A percentile compares a stretch with the other conserved stretches of the same genome.
These are phyloP conservation scores for Phoxinus phoxinus DNA, from an alignment of 2,113 vertebrate species.

Conservation along the genomic window DNA sequence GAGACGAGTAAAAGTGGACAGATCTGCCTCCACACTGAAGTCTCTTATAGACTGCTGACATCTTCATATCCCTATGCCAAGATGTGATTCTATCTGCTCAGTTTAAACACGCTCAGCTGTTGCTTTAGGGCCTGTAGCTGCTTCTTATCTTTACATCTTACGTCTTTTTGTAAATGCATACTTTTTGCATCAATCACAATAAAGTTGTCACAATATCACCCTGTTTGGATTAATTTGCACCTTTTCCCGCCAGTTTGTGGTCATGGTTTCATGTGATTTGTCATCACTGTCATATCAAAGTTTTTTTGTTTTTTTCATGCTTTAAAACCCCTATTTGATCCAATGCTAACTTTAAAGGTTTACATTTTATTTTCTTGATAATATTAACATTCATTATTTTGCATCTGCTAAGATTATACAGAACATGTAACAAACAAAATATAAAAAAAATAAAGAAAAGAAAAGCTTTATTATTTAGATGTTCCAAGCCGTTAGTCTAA, in stretches of 20 bases:
- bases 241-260: too few species aligned
- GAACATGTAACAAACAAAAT: neutral
- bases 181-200: neutral
- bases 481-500: neutral
- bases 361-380: neutral
- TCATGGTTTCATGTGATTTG: too few species aligned
- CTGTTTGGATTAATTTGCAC: too few species aligned
- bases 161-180: too few species aligned
- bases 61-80: neutral
- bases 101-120: neutral
- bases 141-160: neutral
- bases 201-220: too few species aligned
- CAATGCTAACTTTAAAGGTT: neutral
- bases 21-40: slow-evolving; percentile 21
- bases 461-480: neutral
- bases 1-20: neutral
- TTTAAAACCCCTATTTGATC: neutral
- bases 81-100: neutral
- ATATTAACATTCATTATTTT: neutral
- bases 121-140: neutral
- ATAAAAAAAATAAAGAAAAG: too few species aligned
- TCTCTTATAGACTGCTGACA: neutral
- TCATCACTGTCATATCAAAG: too few species aligned
- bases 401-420: neutral
- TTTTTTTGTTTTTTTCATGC: too few species aligned